phyloP scores from a whole-genome alignment of 2,113 vertebrate genomes.

The Neoarius graeffei region DNA sequence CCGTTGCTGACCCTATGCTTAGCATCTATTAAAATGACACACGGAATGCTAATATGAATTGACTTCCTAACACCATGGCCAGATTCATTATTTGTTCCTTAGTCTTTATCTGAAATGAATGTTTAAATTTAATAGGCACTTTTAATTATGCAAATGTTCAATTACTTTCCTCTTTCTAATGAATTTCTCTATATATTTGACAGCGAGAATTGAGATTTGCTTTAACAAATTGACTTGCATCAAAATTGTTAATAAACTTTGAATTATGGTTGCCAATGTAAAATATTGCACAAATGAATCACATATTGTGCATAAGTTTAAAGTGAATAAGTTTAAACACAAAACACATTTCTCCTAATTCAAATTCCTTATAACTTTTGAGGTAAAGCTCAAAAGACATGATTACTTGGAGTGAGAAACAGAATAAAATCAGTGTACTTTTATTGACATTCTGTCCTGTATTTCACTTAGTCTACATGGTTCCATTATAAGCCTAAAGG shows the following conservation, averaged over 20 bases:
- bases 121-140: conserved; percentile 22
- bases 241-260: neutral
- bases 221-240: neutral
- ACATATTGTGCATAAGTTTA: neutral
- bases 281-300: neutral
- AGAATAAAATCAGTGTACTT: neutral
- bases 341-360: neutral
- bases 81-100: conserved; percentile 30
- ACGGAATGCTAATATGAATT: conserved; percentile 40
- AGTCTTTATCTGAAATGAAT: conserved; percentile 22
- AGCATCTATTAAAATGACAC: conserved; percentile 29
- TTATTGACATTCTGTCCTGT: neutral
- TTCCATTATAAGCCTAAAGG: neutral
- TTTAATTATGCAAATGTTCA: conserved; percentile 11
- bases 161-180: conserved; percentile 31
- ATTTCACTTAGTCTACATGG: neutral
- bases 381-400: neutral
- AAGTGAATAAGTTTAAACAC: neutral
- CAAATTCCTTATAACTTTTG: too few relatives aligned
- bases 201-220: neutral
- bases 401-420: neutral
- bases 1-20: conserved; percentile 16
- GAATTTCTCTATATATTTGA: conserved; percentile 4
- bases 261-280: neutral
- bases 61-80: conserved; percentile 22